Percentiles rank a stretch among this genome's conserved stretches.
These are phyloP conservation scores for Brotula barbata DNA, from an alignment of 2,797 vertebrate genomes.

Conservation along the genomic window DNA sequence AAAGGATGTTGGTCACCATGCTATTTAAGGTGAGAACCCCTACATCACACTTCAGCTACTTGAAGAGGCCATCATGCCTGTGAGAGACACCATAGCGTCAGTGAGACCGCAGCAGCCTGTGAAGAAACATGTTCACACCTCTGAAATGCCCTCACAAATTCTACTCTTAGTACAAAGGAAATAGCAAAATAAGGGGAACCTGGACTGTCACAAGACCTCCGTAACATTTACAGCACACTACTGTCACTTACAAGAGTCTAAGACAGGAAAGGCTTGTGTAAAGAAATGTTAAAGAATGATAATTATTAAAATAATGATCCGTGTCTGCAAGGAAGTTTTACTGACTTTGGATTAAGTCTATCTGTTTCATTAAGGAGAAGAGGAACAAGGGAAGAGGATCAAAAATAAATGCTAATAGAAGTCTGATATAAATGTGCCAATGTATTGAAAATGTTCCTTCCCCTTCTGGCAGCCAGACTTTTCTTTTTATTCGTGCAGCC, in stretches of 20 bases:
- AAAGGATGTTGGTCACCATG: not conserved
- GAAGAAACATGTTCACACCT: conserved; percentile 38
- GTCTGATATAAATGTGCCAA: no score
- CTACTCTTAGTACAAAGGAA: conserved; percentile 29
- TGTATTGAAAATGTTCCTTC: no score
- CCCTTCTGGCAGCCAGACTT: conserved; percentile 1
- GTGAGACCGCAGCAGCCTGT: conserved; percentile 17
- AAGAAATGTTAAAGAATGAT: not conserved
- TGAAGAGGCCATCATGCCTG: not conserved
- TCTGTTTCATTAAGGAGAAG: not conserved
- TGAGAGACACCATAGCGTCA: not conserved
- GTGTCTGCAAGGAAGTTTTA: not conserved
- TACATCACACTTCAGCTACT: no score
- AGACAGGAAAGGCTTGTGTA: not conserved
- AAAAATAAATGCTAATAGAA: not conserved
- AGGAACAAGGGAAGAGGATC: not conserved
- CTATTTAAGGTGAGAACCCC: not conserved
- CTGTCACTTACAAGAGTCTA: not conserved
- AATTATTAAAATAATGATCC: not conserved
- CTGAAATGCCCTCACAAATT: not conserved
- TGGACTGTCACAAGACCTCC: not conserved
- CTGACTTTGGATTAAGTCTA: conserved; percentile 1
- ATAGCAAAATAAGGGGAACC: conserved; percentile 27
- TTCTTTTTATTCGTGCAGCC: not conserved
- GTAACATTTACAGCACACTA: not conserved